Base-by-base conservation (phyloP, 2,797 vertebrate species). In the Psittacula echo region DNA sequence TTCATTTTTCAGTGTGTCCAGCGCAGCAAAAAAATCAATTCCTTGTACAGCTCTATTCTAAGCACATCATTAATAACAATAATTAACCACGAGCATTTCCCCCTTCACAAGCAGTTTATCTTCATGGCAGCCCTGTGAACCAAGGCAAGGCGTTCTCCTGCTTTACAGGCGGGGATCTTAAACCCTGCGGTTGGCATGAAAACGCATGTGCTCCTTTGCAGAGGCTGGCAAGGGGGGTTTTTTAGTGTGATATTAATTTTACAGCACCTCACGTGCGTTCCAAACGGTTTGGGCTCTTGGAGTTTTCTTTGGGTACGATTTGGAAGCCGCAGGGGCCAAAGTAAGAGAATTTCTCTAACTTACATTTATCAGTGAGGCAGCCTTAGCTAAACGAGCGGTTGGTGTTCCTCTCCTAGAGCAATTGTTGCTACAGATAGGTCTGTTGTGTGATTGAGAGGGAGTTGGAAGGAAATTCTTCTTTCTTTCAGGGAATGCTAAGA, bases 201-300 rank as follows among this genome's bases (percentile, higher is more conserved):
- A 65, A 47, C 50, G 5, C 8, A 23, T 34, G 67, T 51, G 67
- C 44, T 62, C 8, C 39, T 90, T 79, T 54, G 26, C 32, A 65
- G 75, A 9, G 64, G 34, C 29, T 65, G 27, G 62, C 54, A 18
- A 51, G 9, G 3, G 42, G 30, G 29, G 60, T 44, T 32, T 53
- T 48, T 64, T 21, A 22, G 54, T 22, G 3, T 23, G 5, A 48
- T 47, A n/a, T 34, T 44, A 17, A 54, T 67, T 76, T 54, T 56
- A 34, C 29, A 61, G 58, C 56, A 6, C 19, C 34, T 76, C 44
- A 15, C 0, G 11, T 0, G 0, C 45, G 44, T 42, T 22, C 20
- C 5, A 37, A 61, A 44, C 47, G 3, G 7, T 22, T 34, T 71
- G 64, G 39, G 50, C 44, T 23, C 22, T 81, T 2, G 0, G 60